Evolutionary conservation across 2,888 invertebrate genomes (phyloP).

Genomic region (Sesia bembeciformis): DNA sequence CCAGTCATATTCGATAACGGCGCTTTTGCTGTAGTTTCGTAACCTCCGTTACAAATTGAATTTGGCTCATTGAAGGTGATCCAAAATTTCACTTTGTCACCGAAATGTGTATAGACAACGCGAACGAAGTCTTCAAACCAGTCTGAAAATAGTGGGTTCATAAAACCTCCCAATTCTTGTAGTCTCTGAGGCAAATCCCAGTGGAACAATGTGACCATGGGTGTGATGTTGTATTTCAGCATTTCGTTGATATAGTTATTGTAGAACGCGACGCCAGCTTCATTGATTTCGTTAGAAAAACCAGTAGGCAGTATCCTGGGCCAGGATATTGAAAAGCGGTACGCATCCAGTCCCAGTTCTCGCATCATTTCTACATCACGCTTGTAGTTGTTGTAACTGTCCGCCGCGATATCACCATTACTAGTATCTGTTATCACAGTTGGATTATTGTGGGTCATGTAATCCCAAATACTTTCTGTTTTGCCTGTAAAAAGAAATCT

Average conservation of each 20-base stretch:
- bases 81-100: constrained; percentile 66
- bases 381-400: constrained; percentile 39
- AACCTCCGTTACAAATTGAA: constrained; percentile 42
- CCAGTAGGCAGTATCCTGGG: constrained; percentile 4
- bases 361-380: constrained; percentile 1
- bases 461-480: constrained; percentile 77
- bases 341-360: constrained; percentile 4
- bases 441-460: constrained; percentile 54
- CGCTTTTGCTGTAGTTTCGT: constrained; percentile 33
- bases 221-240: constrained; percentile 71
- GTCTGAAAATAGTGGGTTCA: constrained; percentile 44
- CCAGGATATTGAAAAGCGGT: neutral
- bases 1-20: constrained; percentile 43
- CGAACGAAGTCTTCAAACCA: constrained; percentile 59
- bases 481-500: constrained; percentile 43
- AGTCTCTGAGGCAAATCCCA: constrained; percentile 64
- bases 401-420: constrained; percentile 74
- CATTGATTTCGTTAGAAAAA: constrained; percentile 67
- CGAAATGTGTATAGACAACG: constrained; percentile 43
- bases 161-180: constrained; percentile 66
- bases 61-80: constrained; percentile 73
- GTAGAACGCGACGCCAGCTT: constrained; percentile 76
- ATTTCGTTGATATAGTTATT: constrained; percentile 75
- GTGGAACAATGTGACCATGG: constrained; percentile 69
- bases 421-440: constrained; percentile 63